Base-by-base conservation (phyloP, 2,797 vertebrate genomes). In the Crenichthys baileyi region DNA sequence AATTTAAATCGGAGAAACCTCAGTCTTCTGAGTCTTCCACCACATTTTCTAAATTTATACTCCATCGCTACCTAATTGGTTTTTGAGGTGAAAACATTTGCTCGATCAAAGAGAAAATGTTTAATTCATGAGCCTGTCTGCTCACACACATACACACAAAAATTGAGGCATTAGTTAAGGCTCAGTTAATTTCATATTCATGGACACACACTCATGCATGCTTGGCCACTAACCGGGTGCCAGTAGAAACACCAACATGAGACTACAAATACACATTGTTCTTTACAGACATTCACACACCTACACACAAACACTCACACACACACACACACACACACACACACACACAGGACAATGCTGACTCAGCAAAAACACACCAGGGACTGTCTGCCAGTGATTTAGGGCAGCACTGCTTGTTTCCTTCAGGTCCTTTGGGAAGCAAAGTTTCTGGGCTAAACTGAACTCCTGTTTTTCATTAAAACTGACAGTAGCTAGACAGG, bases 361-460 rank as follows among this genome's bases (percentile, higher is more conserved):
- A 92, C 50, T 85, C 89, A 70, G 85, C 87, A 77, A 63, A 36
- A 83, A 84, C 71, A 44, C 1, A 0, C 46, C 39, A 12, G 8
- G 60, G 50, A 31, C 18, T 65, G 50, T 36, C 80, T 55, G 79
- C 60, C 73, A 71, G 72, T 82, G 56, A 83, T 90, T 84, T 81
- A 72, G 70, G 61, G 26, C 51, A 11, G 68, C 3, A 0, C 56
- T 63, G 76, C 77, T 79, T 70, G 79, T 36, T 79, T 50, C 75
- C 39, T 72, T 77, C 74, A 15, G 50, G 31, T 74, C 55, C 76
- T 78, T 82, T 26, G 68, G 77, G 87, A 73, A 82, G 44, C 16
- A 70, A 88, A 83, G 79, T 85, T 89, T 83, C 72, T 48, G 22
- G 55, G 72, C 71, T 70, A 55, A 87, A 74, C 61, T 82, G n/a